Percentiles rank a stretch among this genome's conserved stretches.
Conservation (phyloP, 2,797 vertebrate species). For the Channa striata region DNA sequence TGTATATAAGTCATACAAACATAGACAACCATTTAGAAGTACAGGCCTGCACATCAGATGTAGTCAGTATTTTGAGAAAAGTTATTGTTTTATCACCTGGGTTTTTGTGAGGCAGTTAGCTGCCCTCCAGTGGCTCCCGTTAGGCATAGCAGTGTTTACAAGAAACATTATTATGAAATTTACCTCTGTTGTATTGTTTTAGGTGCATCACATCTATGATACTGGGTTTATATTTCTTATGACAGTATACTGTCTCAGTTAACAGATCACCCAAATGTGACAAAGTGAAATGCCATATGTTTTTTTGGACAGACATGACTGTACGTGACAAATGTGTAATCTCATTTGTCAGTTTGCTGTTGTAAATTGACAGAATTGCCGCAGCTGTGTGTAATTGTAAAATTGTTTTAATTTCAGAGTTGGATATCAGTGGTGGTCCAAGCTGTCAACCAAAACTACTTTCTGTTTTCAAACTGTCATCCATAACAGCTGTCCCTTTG, state of each 20-base stretch:
- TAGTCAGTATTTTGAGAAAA: neutral
- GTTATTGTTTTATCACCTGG: no score
- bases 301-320: neutral
- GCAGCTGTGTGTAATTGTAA: neutral
- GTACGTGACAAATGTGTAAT: neutral
- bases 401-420: neutral
- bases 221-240: neutral
- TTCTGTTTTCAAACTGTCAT: slow-evolving; percentile 28
- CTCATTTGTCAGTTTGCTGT: neutral
- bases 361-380: neutral
- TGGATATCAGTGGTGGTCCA: neutral
- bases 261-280: neutral
- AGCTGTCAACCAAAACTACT: slow-evolving; percentile 3
- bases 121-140: slow-evolving; percentile 40
- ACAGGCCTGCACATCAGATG: neutral
- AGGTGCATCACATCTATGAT: neutral
- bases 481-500: slow-evolving; percentile 23
- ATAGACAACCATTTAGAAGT: neutral
- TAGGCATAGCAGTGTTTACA: slow-evolving; percentile 10
- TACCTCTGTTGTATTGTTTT: slow-evolving; percentile 11
- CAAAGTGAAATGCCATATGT: neutral
- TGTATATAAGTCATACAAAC: neutral
- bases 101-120: neutral
- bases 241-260: neutral
- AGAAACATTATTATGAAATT: neutral